A percentile compares a stretch with the other conserved stretches of the same genome.
Conservation (phyloP, 2,797 vertebrate species). For the Jordanella pulchra region DNA sequence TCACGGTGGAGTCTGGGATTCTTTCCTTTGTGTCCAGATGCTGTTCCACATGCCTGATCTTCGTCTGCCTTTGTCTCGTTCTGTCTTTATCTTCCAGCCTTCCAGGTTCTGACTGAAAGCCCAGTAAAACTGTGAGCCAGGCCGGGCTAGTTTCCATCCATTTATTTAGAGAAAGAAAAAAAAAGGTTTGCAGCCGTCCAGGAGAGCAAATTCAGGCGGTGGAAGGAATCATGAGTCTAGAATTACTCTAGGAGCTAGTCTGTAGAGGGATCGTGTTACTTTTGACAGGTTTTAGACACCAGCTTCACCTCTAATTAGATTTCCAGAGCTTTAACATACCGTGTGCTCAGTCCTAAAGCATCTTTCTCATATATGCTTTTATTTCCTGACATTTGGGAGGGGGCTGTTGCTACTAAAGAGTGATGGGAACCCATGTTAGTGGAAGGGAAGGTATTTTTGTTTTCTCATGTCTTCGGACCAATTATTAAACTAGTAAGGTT, state of each 20-base stretch:
- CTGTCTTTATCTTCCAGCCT: conserved; percentile 48
- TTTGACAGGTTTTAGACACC: conserved; percentile 67
- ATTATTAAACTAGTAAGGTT: not conserved
- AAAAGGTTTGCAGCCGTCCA: conserved; percentile 22
- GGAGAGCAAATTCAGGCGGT: conserved; percentile 22
- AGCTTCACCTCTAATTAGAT: conserved; percentile 65
- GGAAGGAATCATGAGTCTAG: conserved; percentile 60
- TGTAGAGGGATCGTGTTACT: conserved; percentile 63
- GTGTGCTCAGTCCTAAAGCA: conserved; percentile 39
- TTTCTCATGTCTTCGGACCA: not conserved
- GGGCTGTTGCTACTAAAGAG: not conserved
- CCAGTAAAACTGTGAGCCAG: conserved; percentile 31
- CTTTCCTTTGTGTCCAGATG: conserved; percentile 81
- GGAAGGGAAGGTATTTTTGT: not conserved
- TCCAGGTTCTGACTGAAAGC: conserved; percentile 41
- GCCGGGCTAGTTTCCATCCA: conserved; percentile 53
- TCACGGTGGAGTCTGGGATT: conserved; percentile 73
- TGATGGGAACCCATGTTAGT: conserved; percentile 26
- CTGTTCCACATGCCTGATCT: conserved; percentile 80
- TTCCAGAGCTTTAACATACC: conserved; percentile 64
- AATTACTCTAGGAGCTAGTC: conserved; percentile 58
- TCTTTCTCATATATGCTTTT: conserved; percentile 31
- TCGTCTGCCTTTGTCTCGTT: conserved; percentile 48
- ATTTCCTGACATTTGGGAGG: conserved; percentile 19
- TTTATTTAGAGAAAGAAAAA: conserved; percentile 17